A percentile compares a stretch with the other conserved stretches of the same genome.
These are phyloP conservation scores for Oenanthe oenanthe DNA, from an alignment of 2,113 vertebrate genomes.

Conservation along the genomic window DNA sequence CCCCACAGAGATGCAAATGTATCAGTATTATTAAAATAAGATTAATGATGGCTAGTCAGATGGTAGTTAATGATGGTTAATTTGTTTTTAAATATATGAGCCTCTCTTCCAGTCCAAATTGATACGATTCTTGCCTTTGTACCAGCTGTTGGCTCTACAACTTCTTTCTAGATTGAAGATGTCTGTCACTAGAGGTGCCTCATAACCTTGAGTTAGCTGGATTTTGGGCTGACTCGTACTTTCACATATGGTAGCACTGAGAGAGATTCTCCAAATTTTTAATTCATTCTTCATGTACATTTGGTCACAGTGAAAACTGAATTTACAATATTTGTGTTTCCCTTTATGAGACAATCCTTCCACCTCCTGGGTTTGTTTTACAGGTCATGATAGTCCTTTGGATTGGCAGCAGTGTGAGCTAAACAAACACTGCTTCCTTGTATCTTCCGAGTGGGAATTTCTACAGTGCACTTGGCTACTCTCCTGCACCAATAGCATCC, in stretches of 20 bases:
- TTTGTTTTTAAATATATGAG: background rate
- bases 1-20: background rate
- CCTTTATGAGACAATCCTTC: background rate
- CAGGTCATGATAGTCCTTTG: slow-evolving; percentile 32
- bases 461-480: slow-evolving; percentile 58
- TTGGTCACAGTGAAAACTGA: background rate
- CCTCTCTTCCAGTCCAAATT: background rate
- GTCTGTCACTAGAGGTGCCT: background rate
- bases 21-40: background rate
- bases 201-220: background rate
- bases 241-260: background rate
- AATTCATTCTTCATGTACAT: background rate
- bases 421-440: slow-evolving; percentile 53
- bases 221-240: background rate
- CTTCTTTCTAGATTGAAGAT: background rate
- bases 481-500: slow-evolving; percentile 69
- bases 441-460: slow-evolving; percentile 60
- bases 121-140: background rate
- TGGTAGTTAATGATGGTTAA: background rate
- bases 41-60: background rate
- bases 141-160: background rate
- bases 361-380: slow-evolving; percentile 48
- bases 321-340: background rate
- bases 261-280: background rate
- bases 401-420: slow-evolving; percentile 58